phyloP scores from a whole-genome alignment of 2,113 vertebrate genomes.

The Myocastor coypus region DNA sequence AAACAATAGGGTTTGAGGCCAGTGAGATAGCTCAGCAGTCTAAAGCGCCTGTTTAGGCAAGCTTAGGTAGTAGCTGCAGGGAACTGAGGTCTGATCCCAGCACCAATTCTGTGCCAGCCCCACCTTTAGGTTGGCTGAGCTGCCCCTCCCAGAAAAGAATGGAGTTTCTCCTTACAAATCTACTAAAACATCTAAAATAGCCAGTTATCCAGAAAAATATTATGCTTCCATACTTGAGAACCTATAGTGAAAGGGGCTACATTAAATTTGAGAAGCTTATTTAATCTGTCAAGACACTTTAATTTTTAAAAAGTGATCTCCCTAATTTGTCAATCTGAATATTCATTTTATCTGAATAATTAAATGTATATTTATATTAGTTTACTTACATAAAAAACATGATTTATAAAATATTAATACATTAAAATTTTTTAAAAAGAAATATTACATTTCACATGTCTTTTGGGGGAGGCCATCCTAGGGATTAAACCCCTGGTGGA shows the following conservation, averaged over 20 bases:
- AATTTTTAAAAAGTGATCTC: neutral
- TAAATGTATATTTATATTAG: neutral
- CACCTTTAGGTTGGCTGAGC: too few species aligned
- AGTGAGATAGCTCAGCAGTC: too few species aligned
- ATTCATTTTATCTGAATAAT: slow-evolving; percentile 17
- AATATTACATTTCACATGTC: neutral
- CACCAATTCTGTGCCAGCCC: too few species aligned
- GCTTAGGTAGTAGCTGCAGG: too few species aligned
- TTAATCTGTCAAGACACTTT: slow-evolving; percentile 14
- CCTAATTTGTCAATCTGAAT: neutral
- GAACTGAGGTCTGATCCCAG: too few species aligned
- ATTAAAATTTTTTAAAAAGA: neutral
- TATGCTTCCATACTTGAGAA: slow-evolving; percentile 21
- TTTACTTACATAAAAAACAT: neutral
- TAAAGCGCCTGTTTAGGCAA: too few species aligned
- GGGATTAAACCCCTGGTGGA: neutral
- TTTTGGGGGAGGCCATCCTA: neutral
- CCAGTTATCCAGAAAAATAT: neutral
- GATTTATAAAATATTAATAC: neutral
- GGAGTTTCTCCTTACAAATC: neutral
- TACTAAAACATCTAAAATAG: slow-evolving; percentile 44
- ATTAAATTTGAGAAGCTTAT: slow-evolving; percentile 41
- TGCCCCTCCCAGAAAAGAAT: neutral
- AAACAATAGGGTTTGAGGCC: neutral
- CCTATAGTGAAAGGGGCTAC: neutral